Evolutionary conservation across 53 echinoderm and acorn worm genomes (phyloP).

Genomic region (Echinometra lucunter): DNA sequence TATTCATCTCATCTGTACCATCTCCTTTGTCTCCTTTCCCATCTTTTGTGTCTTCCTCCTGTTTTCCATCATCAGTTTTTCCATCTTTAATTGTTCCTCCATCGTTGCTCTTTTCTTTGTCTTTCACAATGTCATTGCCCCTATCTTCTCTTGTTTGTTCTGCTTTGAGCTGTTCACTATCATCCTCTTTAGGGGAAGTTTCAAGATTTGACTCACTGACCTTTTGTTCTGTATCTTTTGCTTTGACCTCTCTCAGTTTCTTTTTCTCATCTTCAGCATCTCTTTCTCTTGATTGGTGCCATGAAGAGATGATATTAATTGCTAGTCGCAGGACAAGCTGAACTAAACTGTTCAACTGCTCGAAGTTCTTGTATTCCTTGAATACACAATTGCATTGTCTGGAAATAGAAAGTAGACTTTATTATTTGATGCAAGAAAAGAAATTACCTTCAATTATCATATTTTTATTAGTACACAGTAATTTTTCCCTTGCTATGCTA

Average conservation of each 20-base stretch:
- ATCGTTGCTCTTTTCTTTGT: background rate
- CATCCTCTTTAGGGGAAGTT: conserved; percentile 24
- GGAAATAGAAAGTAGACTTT: background rate
- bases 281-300: conserved; percentile 64
- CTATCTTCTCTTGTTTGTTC: conserved; percentile 15
- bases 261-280: conserved; percentile 44
- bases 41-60: conserved; percentile 59
- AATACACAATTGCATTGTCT: conserved; percentile 92
- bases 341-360: conserved; percentile 83
- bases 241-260: background rate
- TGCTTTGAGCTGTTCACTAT: background rate
- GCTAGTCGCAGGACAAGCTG: conserved; percentile 86
- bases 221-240: background rate
- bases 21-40: conserved; percentile 37
- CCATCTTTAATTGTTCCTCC: conserved; percentile 10
- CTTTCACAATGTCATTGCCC: background rate
- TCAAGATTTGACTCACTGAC: background rate
- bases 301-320: conserved; percentile 80
- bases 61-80: conserved; percentile 23
- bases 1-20: background rate
- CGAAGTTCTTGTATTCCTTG: conserved; percentile 92
- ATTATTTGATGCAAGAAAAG: background rate
- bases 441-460: background rate
- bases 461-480: background rate
- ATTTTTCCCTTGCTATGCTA: background rate